Percentiles rank a stretch among this genome's conserved stretches.
These are phyloP conservation scores for Drosophila helvetica DNA, from an alignment of 2,888 invertebrate genomes.

Conservation along the genomic window DNA sequence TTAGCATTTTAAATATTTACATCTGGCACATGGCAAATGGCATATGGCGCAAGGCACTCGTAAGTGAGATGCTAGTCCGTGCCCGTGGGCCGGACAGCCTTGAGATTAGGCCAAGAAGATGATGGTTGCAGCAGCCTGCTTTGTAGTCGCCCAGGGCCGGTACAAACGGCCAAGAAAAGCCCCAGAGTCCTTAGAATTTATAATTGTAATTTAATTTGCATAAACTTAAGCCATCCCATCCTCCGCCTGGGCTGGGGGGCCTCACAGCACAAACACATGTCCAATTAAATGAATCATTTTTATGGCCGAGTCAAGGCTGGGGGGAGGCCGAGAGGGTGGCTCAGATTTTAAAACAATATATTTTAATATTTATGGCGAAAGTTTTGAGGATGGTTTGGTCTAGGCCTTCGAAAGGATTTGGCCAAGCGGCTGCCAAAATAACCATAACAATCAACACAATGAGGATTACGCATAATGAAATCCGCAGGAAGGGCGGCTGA, in stretches of 20 bases:
- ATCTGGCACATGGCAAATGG: constrained; percentile 50
- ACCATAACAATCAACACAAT: constrained; percentile 49
- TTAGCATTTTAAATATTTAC: constrained; percentile 70
- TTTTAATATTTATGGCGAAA: constrained; percentile 69
- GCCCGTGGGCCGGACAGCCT: constrained; percentile 10
- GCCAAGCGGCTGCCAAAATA: constrained; percentile 10
- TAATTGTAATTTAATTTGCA: constrained; percentile 77
- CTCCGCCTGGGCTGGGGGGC: constrained; percentile 7
- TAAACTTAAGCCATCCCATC: constrained; percentile 53
- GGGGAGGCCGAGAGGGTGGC: neutral
- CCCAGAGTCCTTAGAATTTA: constrained; percentile 60
- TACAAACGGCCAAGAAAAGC: constrained; percentile 2
- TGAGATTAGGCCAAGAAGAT: constrained; percentile 48
- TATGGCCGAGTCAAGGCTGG: constrained; percentile 34
- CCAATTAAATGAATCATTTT: constrained; percentile 65
- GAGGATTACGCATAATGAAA: constrained; percentile 43
- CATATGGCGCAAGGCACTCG: constrained; percentile 2
- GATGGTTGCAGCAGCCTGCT: constrained; percentile 36
- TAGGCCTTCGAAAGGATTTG: constrained; percentile 33
- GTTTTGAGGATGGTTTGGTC: constrained; percentile 51
- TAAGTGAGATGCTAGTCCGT: constrained; percentile 27
- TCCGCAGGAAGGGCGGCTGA: constrained; percentile 56
- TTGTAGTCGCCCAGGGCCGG: constrained; percentile 40
- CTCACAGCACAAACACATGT: constrained; percentile 53
- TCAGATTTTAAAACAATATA: constrained; percentile 54